Conservation (phyloP, 2,888 invertebrate species). For the Quadriops clusia region DNA sequence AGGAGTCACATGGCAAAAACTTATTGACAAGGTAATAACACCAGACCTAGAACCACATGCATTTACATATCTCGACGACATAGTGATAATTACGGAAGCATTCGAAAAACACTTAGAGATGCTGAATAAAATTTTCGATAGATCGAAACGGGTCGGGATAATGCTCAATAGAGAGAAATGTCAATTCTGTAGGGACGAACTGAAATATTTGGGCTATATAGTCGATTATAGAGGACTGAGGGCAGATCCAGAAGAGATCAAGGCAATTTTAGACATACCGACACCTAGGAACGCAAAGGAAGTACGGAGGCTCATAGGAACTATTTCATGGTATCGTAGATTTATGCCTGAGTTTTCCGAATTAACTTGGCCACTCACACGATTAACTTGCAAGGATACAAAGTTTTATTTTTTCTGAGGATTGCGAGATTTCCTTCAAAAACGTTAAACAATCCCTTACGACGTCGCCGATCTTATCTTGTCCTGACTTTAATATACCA, state of each 20-base stretch:
- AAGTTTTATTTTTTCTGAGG: conserved; percentile 6
- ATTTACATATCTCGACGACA: conserved; percentile 19
- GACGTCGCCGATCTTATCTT: conserved; percentile 10
- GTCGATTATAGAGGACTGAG: conserved; percentile 18
- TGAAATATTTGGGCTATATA: conserved; percentile 24
- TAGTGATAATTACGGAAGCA: conserved; percentile 16
- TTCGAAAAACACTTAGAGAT: conserved; percentile 17
- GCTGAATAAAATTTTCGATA: conserved; percentile 15
- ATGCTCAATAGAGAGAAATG: conserved; percentile 20
- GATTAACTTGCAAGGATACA: conserved; percentile 1
- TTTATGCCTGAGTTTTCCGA: conserved; percentile 6
- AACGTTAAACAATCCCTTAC: conserved; percentile 8
- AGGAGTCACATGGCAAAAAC: conserved; percentile 22
- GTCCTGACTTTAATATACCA: conserved; percentile 10
- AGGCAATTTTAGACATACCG: conserved; percentile 17
- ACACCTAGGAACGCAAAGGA: conserved; percentile 17
- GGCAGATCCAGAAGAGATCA: conserved; percentile 11
- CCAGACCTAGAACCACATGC: conserved; percentile 16
- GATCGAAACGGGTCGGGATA: conserved; percentile 17
- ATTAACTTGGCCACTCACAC: conserved; percentile 6
- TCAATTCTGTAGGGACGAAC: conserved; percentile 17
- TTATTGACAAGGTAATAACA: conserved; percentile 22
- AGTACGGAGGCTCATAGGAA: conserved; percentile 21
- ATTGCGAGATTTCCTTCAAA: conserved; percentile 9
- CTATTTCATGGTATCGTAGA: conserved; percentile 10